Conservation (phyloP, 2,113 vertebrate genomes). For the Pterophyllum scalare region DNA sequence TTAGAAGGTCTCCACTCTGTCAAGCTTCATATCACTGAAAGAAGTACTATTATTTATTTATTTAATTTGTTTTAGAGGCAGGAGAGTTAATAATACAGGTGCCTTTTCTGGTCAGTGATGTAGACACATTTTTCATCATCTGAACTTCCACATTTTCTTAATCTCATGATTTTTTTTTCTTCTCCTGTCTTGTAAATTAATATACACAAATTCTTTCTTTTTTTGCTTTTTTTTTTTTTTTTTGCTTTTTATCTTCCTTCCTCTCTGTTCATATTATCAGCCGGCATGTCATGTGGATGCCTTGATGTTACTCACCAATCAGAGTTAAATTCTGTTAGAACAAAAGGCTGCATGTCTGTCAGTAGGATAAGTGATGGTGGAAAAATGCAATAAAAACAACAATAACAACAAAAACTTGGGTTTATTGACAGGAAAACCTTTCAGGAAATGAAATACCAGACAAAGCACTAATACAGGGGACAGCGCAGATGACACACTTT, state of each 20-base stretch:
- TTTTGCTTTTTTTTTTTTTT: slow-evolving; percentile 2
- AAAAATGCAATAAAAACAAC: slow-evolving; percentile 39
- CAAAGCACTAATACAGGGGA: neutral
- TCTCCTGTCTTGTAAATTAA: slow-evolving; percentile 3
- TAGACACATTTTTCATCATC: neutral
- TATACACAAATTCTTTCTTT: neutral
- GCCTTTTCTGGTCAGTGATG: neutral
- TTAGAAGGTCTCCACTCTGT: neutral
- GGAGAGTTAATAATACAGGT: neutral
- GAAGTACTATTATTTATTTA: neutral
- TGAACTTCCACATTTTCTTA: neutral
- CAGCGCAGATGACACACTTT: neutral
- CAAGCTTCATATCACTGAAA: neutral
- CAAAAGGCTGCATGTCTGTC: slow-evolving; percentile 9
- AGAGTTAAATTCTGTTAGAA: slow-evolving; percentile 9
- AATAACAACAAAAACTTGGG: neutral
- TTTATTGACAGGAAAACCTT: slow-evolving; percentile 45
- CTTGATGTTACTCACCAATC: slow-evolving; percentile 9
- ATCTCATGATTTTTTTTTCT: neutral
- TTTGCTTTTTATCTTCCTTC: slow-evolving; percentile 2
- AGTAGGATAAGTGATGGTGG: neutral
- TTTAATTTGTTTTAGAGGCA: neutral
- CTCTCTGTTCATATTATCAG: slow-evolving; percentile 7
- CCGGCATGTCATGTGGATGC: neutral
- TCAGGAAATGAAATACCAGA: slow-evolving; percentile 44